A percentile compares a stretch with the other conserved stretches of the same genome.
phyloP scores from a whole-genome alignment of 2,888 invertebrate genomes.

The Nymphalis urticae region DNA sequence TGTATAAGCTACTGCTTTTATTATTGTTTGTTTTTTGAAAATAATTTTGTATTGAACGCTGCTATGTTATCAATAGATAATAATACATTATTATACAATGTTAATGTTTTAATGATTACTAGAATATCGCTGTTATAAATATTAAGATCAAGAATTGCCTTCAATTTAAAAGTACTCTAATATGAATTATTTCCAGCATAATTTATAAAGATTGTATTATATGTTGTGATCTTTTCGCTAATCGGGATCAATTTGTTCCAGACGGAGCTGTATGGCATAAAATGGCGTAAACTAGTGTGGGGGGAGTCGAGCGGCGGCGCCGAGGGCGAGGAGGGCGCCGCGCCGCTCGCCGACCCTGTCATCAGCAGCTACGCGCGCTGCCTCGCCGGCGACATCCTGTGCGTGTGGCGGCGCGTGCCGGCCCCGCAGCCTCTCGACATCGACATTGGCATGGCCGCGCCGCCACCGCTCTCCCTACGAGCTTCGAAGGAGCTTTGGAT shows the following conservation, averaged over 20 bases:
- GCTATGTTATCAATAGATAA: no score
- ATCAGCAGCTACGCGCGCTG: constrained; percentile 94
- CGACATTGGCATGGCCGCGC: constrained; percentile 80
- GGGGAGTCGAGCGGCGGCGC: constrained; percentile 83
- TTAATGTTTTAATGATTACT: no score
- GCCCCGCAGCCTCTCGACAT: constrained; percentile 75
- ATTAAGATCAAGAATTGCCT: no score
- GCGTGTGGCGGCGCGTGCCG: constrained; percentile 97
- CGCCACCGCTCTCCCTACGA: constrained; percentile 90
- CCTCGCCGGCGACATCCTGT: constrained; percentile 96
- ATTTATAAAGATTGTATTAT: not conserved
- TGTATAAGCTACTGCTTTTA: no score
- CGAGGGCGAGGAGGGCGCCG: constrained; percentile 75
- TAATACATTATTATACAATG: no score
- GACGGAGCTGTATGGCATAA: constrained; percentile 99
- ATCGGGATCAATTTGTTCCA: constrained; percentile 68
- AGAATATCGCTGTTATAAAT: no score
- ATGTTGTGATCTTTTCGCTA: not conserved
- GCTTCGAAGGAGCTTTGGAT: constrained; percentile 99
- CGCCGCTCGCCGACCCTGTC: constrained; percentile 94
- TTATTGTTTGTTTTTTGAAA: no score
- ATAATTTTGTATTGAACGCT: no score
- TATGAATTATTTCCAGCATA: no score
- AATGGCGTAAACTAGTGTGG: constrained; percentile 98
- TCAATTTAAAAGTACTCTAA: no score